phyloP scores from a whole-genome alignment of 2,797 vertebrate species.

The Coluber constrictor region DNA sequence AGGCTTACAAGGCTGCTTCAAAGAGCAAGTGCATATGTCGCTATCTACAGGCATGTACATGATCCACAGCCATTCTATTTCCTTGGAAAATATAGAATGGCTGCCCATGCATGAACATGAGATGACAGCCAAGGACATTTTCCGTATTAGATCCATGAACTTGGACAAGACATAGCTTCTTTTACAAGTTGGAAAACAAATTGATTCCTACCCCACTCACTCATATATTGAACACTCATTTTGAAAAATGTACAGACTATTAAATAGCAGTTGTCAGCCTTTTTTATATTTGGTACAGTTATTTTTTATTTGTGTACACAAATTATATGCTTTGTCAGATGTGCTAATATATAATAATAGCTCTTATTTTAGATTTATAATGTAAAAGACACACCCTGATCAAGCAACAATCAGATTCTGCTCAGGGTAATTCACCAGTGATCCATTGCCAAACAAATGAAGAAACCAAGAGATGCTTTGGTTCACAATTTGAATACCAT shows the following conservation, averaged over 20 bases:
- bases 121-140: not conserved
- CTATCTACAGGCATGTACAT: not conserved
- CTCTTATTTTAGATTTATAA: not conserved
- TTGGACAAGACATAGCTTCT: not conserved
- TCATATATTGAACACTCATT: not conserved
- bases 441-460: not conserved
- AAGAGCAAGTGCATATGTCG: not conserved
- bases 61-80: not conserved
- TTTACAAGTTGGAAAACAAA: not conserved
- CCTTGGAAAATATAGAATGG: not conserved
- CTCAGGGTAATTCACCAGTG: not conserved
- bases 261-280: not conserved
- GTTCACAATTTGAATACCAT: not conserved
- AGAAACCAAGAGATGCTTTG: not conserved
- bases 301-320: not conserved
- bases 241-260: not conserved
- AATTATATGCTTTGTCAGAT: not conserved
- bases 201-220: not conserved
- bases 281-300: not conserved
- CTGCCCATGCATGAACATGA: not conserved
- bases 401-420: not conserved
- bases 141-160: not conserved
- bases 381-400: not conserved
- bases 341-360: not conserved
- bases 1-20: not conserved